phyloP scores from a whole-genome alignment of 2,113 vertebrate genomes.

The Notiomystis cincta region DNA sequence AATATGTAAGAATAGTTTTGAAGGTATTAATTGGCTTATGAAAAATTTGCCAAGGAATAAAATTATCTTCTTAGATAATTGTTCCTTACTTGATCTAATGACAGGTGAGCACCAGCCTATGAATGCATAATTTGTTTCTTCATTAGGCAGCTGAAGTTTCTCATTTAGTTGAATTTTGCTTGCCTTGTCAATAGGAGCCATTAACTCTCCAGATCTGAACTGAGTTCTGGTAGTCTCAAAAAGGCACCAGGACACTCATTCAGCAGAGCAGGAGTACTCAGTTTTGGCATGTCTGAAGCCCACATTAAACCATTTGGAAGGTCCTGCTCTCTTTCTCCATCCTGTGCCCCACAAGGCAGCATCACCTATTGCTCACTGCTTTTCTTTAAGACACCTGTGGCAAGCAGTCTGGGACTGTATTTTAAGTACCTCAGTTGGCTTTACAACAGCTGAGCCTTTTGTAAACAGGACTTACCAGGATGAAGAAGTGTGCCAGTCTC shows the following conservation, averaged over 20 bases:
- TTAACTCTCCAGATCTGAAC: background rate
- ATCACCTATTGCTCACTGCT: background rate
- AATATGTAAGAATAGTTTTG: background rate
- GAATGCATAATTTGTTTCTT: background rate
- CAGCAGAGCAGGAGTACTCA: background rate
- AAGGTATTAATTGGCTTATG: background rate
- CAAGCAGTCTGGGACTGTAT: background rate
- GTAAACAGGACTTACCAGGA: background rate
- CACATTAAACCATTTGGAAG: background rate
- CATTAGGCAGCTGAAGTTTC: background rate
- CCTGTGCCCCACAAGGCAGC: too few species aligned
- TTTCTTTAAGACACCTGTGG: background rate
- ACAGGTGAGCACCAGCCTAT: background rate
- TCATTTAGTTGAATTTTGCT: background rate
- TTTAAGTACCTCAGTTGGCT: background rate
- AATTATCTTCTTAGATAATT: background rate
- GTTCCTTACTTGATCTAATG: background rate
- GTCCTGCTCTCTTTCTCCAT: accelerated
- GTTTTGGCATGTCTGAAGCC: background rate
- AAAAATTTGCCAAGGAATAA: background rate
- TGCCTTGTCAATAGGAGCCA: background rate
- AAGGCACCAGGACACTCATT: background rate
- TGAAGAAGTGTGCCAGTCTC: background rate
- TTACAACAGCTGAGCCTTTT: background rate
- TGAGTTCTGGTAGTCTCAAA: background rate